A percentile compares a stretch with the other conserved stretches of the same genome.
phyloP scores from a whole-genome alignment of 2,797 vertebrate genomes.

The Alca torda region DNA sequence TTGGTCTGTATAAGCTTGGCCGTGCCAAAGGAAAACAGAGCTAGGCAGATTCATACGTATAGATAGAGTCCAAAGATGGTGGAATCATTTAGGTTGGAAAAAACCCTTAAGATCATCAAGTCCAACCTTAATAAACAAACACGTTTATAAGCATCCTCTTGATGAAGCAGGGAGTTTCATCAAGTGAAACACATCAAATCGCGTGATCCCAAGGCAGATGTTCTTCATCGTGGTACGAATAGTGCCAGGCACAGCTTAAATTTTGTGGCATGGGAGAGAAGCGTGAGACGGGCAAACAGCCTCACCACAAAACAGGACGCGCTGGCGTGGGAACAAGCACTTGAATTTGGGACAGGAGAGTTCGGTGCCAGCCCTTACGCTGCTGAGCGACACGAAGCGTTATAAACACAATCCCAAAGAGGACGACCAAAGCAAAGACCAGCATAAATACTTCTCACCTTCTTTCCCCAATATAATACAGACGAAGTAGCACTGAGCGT shows the following conservation, averaged over 20 bases:
- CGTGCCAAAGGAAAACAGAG: neutral
- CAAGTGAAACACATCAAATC: neutral
- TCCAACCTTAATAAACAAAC: neutral
- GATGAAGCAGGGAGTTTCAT: neutral
- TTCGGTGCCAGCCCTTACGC: neutral
- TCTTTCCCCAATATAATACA: neutral
- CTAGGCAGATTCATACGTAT: fast-evolving
- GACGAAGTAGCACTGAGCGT: neutral
- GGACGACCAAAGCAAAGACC: neutral
- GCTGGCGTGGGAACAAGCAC: neutral
- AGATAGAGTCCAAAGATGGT: neutral
- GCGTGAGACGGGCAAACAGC: neutral
- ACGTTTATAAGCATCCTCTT: neutral
- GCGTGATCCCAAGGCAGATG: neutral
- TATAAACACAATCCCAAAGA: neutral
- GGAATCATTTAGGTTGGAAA: neutral
- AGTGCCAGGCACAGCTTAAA: too few relatives aligned
- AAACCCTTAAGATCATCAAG: neutral
- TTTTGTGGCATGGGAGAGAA: too few relatives aligned
- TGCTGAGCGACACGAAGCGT: neutral
- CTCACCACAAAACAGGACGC: fast-evolving
- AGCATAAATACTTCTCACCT: neutral
- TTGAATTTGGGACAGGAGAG: neutral
- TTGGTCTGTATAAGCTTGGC: neutral
- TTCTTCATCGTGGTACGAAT: fast-evolving